phyloP scores from a whole-genome alignment of 1,140 invertebrate genomes.

The Meteorus sp. region DNA sequence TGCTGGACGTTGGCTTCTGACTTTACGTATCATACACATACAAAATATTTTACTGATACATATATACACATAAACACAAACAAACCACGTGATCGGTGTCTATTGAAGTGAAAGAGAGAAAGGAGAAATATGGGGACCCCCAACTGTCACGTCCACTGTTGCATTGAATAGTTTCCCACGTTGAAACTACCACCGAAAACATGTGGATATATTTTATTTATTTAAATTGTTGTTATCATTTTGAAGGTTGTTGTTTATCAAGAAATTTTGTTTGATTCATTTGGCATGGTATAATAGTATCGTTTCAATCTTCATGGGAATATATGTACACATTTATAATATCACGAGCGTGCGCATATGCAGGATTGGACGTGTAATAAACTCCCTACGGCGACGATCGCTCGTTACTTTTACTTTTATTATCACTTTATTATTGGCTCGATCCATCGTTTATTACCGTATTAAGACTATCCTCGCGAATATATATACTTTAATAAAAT shows the following conservation, averaged over 20 bases:
- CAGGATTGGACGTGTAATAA: constrained; percentile 45
- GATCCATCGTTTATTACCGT: constrained; percentile 43
- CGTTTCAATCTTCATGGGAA: constrained; percentile 12
- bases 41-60: too few species aligned
- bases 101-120: too few species aligned
- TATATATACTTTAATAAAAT: constrained; percentile 17
- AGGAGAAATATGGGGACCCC: too few species aligned
- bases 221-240: not conserved
- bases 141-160: not conserved
- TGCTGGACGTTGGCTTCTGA: constrained; percentile 18
- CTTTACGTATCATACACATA: constrained; percentile 9
- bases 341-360: constrained; percentile 19
- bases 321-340: constrained; percentile 18
- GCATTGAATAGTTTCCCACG: not conserved
- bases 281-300: not conserved
- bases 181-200: too few species aligned
- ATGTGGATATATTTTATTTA: too few species aligned
- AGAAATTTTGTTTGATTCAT: not conserved
- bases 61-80: not conserved
- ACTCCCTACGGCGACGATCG: constrained; percentile 45
- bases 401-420: constrained; percentile 50
- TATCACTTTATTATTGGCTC: constrained; percentile 52
- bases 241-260: not conserved
- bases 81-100: not conserved
- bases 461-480: constrained; percentile 38